A percentile compares a stretch with the other conserved stretches of the same genome.
Conservation (phyloP, 1,140 invertebrate genomes). For the Bombus sibiricus region DNA sequence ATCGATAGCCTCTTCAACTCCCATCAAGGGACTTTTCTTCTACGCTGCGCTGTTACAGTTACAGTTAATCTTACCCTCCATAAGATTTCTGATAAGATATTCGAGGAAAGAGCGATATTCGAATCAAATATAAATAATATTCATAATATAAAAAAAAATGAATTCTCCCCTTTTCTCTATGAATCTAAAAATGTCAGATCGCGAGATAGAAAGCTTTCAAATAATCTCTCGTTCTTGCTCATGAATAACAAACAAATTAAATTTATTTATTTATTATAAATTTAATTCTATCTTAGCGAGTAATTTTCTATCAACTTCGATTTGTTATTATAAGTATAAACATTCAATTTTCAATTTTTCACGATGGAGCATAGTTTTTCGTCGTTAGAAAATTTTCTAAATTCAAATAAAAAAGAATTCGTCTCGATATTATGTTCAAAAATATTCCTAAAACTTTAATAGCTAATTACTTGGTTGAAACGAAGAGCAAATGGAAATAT, state of each 20-base stretch:
- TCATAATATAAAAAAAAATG: too few species aligned
- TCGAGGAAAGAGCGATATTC: neutral
- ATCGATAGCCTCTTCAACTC: neutral
- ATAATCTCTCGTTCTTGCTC: too few species aligned
- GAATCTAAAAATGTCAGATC: too few species aligned
- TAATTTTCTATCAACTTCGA: neutral
- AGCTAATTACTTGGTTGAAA: too few species aligned
- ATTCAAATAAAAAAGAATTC: too few species aligned
- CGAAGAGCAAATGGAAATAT: too few species aligned
- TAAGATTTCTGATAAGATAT: neutral
- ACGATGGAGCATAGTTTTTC: rapidly evolving
- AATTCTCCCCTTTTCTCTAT: too few species aligned
- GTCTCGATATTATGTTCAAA: too few species aligned
- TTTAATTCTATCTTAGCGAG: neutral
- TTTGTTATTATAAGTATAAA: neutral
- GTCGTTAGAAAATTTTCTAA: too few species aligned
- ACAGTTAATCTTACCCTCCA: neutral
- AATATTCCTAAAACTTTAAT: too few species aligned
- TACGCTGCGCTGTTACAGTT: neutral
- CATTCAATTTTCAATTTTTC: neutral
- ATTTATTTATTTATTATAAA: neutral
- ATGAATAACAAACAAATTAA: neutral
- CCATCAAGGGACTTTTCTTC: neutral
- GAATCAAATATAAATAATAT: neutral
- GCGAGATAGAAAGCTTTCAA: too few species aligned